Base-by-base conservation (phyloP, 2,113 vertebrate species). In the Enhydra lutris region DNA sequence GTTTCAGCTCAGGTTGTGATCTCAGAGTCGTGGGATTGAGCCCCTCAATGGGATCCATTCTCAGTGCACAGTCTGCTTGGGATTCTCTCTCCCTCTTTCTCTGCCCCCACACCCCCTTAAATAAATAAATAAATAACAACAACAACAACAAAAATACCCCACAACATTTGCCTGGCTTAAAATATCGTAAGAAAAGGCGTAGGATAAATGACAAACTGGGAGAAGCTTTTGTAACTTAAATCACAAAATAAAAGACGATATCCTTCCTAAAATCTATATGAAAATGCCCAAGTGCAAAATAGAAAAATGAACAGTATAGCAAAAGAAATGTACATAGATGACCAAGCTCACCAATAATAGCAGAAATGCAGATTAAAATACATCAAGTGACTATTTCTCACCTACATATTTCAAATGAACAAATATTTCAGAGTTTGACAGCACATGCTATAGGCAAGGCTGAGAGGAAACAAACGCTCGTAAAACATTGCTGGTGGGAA, bases 341-440 rank as follows among this genome's bases (percentile, higher is more conserved):
- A 67, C 36, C 36, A 92, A 23, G 14, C 42, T 90, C n/a, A 73
- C 21, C 79, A 92, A 39, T 63, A 83, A 83, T 73, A 90, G 71
- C 23, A 90, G 50, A 90, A 90, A 82, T 52, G 15, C 42, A 97
- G 71, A 89, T 79, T 89, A 84, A 97, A 95, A 52, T 55, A 50
- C 6, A 78, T n/a, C 13, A 74, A 71, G 24, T 23, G 34, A 78
- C 39, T n/a, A n/a, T 90, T 93, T 79, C 73, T 89, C 21, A 57
- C 26, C 69, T 69, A 13, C 42, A 15, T n/a, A 80, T 80, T 55
- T 55, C 78, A 61, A 26, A 59, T 55, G 26, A 61, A 50, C 39
- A 61, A 63, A 79, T 67, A 84, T 84, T 95, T 88, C 36, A 20
- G 24, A 31, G 24, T 89, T 90, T 93, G 39, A 47, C 57, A 96